Evolutionary conservation across 2,888 invertebrate species (phyloP).

Genomic region (Petrophora chlorosata): DNA sequence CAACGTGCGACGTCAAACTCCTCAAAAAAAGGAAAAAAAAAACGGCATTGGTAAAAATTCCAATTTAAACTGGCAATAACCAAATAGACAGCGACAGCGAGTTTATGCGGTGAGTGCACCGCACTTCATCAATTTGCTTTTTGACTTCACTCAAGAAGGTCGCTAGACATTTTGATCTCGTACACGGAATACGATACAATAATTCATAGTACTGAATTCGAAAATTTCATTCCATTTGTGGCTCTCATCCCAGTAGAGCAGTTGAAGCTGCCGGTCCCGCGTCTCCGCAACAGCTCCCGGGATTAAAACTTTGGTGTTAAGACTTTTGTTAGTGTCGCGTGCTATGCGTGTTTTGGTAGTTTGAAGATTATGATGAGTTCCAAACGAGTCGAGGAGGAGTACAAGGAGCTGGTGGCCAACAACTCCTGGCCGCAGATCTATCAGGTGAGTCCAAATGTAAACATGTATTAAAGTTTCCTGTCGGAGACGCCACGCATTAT

Average conservation of each 20-base stretch:
- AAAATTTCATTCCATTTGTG: background rate
- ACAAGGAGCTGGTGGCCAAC: slow-evolving; percentile 86
- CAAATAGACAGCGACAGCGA: background rate
- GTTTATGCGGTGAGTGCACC: background rate
- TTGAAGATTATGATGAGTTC: slow-evolving; percentile 40
- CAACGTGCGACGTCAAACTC: no score
- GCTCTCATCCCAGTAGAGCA: background rate
- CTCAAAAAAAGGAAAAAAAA: no score
- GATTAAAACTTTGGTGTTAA: slow-evolving; percentile 11
- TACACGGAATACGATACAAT: slow-evolving; percentile 1
- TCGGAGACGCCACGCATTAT: slow-evolving; percentile 34
- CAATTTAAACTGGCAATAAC: background rate
- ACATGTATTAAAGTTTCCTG: background rate
- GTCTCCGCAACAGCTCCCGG: slow-evolving; percentile 8
- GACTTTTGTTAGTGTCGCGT: slow-evolving; percentile 21
- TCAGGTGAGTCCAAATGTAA: slow-evolving; percentile 81
- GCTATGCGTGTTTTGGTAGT: slow-evolving; percentile 27
- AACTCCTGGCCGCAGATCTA: slow-evolving; percentile 88
- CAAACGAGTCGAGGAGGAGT: slow-evolving; percentile 87
- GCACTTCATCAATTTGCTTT: no score
- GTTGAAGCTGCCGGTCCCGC: background rate
- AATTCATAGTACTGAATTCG: background rate
- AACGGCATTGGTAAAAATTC: no score
- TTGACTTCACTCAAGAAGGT: slow-evolving; percentile 5
- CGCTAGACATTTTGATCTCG: background rate